A percentile compares a stretch with the other conserved stretches of the same genome.
These are phyloP conservation scores for Scaptomyza pallida DNA, from an alignment of 1,140 invertebrate genomes.

Conservation along the genomic window DNA sequence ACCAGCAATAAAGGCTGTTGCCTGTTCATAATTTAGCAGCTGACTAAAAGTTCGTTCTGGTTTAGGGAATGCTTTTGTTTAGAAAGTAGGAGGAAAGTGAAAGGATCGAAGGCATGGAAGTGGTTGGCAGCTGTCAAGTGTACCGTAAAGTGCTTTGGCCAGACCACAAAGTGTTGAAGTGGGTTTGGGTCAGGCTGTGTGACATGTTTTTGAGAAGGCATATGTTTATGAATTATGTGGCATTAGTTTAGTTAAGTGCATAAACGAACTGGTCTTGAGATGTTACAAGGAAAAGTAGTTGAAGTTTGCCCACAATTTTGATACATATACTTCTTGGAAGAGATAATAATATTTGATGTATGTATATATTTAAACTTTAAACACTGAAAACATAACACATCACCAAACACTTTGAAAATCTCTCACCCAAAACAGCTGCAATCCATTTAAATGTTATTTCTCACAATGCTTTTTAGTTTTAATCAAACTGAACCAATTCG, in stretches of 20 bases:
- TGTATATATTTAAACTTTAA: too few relatives aligned
- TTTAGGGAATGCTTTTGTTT: constrained; percentile 23
- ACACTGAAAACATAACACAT: too few relatives aligned
- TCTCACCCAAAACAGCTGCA: neutral
- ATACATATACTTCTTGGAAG: neutral
- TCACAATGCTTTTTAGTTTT: neutral
- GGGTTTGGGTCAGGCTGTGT: constrained; percentile 33
- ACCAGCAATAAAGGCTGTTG: constrained; percentile 60
- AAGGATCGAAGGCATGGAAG: neutral
- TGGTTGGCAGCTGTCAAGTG: constrained; percentile 45
- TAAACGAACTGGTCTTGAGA: neutral
- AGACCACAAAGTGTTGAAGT: constrained; percentile 51
- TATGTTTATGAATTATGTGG: constrained; percentile 46
- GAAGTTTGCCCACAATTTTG: neutral
- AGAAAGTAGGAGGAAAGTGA: neutral
- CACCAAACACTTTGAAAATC: neutral
- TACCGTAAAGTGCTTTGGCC: constrained; percentile 42
- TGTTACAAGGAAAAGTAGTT: neutral
- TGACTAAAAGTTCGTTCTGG: constrained; percentile 37
- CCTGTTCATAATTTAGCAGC: constrained; percentile 65
- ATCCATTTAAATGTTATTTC: neutral
- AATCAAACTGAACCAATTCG: constrained; percentile 18
- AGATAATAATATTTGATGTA: too few relatives aligned
- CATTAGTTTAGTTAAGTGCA: constrained; percentile 5
- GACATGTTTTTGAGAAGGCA: constrained; percentile 40